Conservation (phyloP, 2,113 vertebrate genomes). For the Halichoerus grypus region DNA sequence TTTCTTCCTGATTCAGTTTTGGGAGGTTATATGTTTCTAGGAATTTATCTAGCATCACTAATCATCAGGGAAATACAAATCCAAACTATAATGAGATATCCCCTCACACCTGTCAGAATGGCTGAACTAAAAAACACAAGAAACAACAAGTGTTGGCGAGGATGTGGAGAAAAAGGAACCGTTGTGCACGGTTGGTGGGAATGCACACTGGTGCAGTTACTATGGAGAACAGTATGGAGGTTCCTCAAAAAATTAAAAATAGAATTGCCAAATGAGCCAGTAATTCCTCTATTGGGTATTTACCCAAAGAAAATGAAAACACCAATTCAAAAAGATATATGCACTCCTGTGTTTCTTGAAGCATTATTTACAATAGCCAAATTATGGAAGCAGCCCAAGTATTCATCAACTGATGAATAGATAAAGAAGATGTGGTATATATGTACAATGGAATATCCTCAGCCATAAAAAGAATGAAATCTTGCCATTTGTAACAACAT, state of each 20-base stretch:
- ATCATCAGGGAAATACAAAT: background rate
- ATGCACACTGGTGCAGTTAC: background rate
- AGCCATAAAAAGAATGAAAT: background rate
- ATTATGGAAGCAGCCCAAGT: background rate
- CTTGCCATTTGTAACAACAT: background rate
- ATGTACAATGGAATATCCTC: background rate
- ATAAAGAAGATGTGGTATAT: background rate
- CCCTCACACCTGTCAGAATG: background rate
- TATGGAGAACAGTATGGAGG: background rate
- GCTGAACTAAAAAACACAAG: background rate
- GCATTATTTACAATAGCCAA: background rate
- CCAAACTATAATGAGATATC: background rate
- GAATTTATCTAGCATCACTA: background rate
- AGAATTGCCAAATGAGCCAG: background rate
- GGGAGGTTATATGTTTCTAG: background rate
- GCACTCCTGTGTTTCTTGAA: background rate
- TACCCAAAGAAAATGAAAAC: background rate
- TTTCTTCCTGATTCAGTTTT: background rate
- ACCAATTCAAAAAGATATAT: background rate
- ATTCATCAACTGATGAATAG: background rate
- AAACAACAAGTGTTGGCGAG: background rate
- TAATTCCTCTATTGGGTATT: background rate
- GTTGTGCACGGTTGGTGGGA: background rate
- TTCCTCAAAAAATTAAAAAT: background rate
- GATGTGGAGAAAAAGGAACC: background rate